These are phyloP conservation scores for Potamilus streckersoni DNA, from an alignment of 1,140 invertebrate genomes.

Conservation along the genomic window DNA sequence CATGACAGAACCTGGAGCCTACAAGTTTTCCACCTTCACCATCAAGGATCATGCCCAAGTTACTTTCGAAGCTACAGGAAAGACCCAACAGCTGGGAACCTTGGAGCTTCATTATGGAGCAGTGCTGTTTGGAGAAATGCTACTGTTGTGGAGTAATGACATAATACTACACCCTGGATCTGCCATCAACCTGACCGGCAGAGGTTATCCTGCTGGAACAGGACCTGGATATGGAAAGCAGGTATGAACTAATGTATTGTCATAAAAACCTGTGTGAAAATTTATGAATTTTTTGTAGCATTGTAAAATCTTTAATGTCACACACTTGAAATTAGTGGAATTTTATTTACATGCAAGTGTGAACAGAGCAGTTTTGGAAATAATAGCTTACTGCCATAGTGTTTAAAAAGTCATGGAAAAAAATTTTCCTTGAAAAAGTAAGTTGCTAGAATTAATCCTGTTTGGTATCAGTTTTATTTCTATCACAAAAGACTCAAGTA, in stretches of 20 bases:
- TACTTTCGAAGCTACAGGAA: conserved; percentile 35
- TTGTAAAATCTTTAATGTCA: no score
- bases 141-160: conserved; percentile 45
- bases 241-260: conserved; percentile 17
- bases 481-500: no score
- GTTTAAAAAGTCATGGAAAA: no score
- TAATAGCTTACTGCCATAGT: no score
- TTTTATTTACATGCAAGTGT: no score
- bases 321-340: no score
- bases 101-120: conserved; percentile 52
- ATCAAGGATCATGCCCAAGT: conserved; percentile 47
- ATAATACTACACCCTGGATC: conserved; percentile 49
- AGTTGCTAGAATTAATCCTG: no score
- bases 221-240: conserved; percentile 46
- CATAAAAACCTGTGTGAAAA: no score
- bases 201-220: conserved; percentile 36
- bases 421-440: no score
- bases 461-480: no score
- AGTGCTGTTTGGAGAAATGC: conserved; percentile 35
- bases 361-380: no score
- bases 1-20: conserved; percentile 40
- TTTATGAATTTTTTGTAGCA: no score
- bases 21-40: conserved; percentile 50
- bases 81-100: conserved; percentile 39
- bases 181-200: conserved; percentile 39